Evolutionary conservation across 2,888 invertebrate species (phyloP).

Genomic region (Ichneumoninae sp.): DNA sequence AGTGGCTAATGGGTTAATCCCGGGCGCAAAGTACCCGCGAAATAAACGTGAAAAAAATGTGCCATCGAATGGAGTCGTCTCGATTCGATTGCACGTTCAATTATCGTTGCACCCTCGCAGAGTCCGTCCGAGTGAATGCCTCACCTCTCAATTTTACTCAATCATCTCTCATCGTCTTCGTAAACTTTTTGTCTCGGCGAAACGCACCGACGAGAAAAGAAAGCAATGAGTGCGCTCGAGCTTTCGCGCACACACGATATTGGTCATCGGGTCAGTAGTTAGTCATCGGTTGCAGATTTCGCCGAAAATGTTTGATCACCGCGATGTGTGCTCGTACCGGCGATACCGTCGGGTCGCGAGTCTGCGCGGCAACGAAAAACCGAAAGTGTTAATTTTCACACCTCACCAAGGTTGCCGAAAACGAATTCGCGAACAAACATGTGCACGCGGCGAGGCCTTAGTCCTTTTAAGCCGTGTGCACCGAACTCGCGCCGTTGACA

Average conservation of each 20-base stretch:
- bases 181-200: not conserved
- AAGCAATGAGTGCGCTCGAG: conserved; percentile 16
- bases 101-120: conserved; percentile 44
- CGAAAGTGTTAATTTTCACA: conserved; percentile 81
- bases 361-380: conserved; percentile 43
- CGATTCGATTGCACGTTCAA: conserved; percentile 52
- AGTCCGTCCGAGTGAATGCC: conserved; percentile 2
- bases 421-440: conserved; percentile 69
- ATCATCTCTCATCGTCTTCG: not conserved
- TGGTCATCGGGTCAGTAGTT: conserved; percentile 38
- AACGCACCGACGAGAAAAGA: not conserved
- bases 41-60: not conserved
- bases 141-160: conserved; percentile 9
- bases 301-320: conserved; percentile 1
- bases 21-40: not conserved
- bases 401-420: conserved; percentile 79
- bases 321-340: not conserved
- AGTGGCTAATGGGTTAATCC: not conserved
- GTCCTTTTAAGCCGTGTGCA: conserved; percentile 6
- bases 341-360: not conserved
- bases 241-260: conserved; percentile 15
- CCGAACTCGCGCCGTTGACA: conserved; percentile 71
- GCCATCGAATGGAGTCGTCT: conserved; percentile 16
- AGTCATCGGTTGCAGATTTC: not conserved
- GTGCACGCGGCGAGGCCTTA: conserved; percentile 34